Conservation (phyloP, 2,888 invertebrate species). For the Athalia rosae region DNA sequence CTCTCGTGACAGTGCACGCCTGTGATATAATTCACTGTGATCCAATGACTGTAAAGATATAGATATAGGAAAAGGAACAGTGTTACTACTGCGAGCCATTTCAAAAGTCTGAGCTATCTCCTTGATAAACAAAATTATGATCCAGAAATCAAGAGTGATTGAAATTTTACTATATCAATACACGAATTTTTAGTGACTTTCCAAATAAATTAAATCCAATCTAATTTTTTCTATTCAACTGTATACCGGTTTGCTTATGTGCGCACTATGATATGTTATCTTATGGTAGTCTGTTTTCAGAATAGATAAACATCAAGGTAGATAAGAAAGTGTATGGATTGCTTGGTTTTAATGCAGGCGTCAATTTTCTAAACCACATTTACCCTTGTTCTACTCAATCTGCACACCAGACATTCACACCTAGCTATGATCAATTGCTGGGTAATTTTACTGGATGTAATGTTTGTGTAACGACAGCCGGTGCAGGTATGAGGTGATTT, state of each 20-base stretch:
- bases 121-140: neutral
- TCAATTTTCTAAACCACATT: constrained; percentile 2
- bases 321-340: constrained; percentile 38
- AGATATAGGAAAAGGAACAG: constrained; percentile 59
- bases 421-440: neutral
- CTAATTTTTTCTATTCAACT: constrained; percentile 9
- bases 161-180: neutral
- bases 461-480: constrained; percentile 18
- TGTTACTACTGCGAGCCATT: constrained; percentile 53
- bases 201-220: neutral
- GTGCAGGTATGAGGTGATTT: neutral
- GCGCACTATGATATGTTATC: constrained; percentile 54
- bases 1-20: constrained; percentile 59
- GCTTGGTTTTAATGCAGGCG: neutral
- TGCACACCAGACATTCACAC: neutral
- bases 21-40: constrained; percentile 66
- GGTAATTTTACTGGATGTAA: neutral
- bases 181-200: neutral
- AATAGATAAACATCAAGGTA: constrained; percentile 31
- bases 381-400: neutral
- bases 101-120: neutral
- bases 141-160: neutral
- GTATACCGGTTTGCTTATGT: constrained; percentile 26
- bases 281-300: constrained; percentile 36
- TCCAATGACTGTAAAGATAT: constrained; percentile 64